phyloP scores from a whole-genome alignment of 2,888 invertebrate species.

The Pollenia amentaria region DNA sequence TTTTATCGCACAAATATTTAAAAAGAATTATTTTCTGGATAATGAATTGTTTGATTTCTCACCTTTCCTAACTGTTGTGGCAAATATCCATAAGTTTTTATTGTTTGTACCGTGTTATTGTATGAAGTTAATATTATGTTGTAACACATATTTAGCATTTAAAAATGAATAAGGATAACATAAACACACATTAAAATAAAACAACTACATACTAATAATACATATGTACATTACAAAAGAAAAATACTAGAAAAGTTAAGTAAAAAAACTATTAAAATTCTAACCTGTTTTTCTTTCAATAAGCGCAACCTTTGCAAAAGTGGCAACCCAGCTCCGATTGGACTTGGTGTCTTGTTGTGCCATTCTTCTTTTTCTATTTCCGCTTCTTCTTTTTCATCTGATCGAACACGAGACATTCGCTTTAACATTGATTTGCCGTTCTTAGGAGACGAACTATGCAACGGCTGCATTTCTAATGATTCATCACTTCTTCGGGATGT shows the following conservation, averaged over 20 bases:
- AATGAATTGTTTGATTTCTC: too few relatives aligned
- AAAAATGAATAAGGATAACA: not conserved
- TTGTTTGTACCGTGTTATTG: too few relatives aligned
- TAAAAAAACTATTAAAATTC: not conserved
- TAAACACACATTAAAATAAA: conserved; percentile 6
- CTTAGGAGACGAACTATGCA: conserved; percentile 84
- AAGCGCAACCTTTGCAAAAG: conserved; percentile 91
- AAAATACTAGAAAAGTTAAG: not conserved
- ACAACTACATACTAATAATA: conserved; percentile 24
- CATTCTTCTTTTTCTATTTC: conserved; percentile 86
- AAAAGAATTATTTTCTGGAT: too few relatives aligned
- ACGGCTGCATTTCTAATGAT: conserved; percentile 89
- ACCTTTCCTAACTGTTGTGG: too few relatives aligned
- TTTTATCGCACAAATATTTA: too few relatives aligned
- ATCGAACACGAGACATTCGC: conserved; percentile 90
- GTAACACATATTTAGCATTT: too few relatives aligned
- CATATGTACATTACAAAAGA: conserved; percentile 13
- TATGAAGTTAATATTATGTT: too few relatives aligned
- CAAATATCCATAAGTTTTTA: too few relatives aligned
- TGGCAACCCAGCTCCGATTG: conserved; percentile 93
- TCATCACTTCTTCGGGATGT: conserved; percentile 85
- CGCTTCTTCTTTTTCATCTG: conserved; percentile 88
- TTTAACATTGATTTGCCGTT: conserved; percentile 87
- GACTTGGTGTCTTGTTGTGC: conserved; percentile 87
- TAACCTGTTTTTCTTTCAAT: conserved; percentile 93